Conservation (phyloP, 2,797 vertebrate species). For the Steatocranus sp. region DNA sequence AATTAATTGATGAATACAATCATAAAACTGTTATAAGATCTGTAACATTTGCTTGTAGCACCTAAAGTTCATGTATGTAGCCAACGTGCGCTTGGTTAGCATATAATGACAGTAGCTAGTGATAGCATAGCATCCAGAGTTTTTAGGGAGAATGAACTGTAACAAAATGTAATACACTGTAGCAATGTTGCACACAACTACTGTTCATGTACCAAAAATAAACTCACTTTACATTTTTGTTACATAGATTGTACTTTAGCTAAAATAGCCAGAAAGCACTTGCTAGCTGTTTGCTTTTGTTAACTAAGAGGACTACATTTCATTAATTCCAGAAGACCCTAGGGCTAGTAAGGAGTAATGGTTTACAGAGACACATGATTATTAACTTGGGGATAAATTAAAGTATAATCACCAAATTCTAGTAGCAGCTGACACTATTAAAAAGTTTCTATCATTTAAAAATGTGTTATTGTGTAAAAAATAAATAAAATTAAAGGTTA, state of each 20-base stretch:
- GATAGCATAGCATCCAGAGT: neutral
- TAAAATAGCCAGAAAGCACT: neutral
- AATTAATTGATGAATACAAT: neutral
- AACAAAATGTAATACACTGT: neutral
- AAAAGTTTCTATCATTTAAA: neutral
- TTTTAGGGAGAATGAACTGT: neutral
- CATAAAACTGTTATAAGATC: neutral
- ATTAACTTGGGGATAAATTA: neutral
- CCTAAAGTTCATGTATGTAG: neutral
- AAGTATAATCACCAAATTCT: neutral
- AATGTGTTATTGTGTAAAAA: neutral
- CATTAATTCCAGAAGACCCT: neutral
- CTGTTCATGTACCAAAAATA: neutral
- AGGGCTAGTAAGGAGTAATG: neutral
- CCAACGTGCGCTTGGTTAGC: neutral
- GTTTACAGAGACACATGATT: neutral
- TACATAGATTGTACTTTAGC: neutral
- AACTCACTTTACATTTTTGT: neutral
- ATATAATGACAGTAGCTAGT: neutral
- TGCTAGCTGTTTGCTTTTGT: neutral
- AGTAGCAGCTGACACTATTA: neutral
- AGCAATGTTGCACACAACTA: neutral
- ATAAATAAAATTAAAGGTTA: neutral
- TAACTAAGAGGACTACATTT: neutral
- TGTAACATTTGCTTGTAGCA: neutral